Base-by-base conservation (phyloP, 2,888 invertebrate species). In the Eucera pruinosa region DNA sequence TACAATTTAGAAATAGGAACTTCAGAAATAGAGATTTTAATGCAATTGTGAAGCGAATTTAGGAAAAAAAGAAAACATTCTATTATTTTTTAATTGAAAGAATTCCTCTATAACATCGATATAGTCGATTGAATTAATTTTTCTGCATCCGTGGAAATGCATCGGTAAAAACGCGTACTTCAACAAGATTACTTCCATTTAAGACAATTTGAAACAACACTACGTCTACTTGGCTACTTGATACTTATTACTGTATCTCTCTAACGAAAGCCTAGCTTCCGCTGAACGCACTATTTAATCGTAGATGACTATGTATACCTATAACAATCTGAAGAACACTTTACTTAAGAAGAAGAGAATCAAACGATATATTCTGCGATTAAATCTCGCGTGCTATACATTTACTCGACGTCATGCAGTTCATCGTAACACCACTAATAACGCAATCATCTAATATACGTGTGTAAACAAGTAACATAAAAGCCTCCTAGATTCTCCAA, bases 401-500 rank as follows among this genome's bases (percentile, higher is more conserved):
- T 55, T 78, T 76, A 76, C 64, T 72, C 78, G 45, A 68, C 67
- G 33, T 73, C 84, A 84, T 84, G 84, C 84, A 84, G 60, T 77
- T 72, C 68, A 65, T 74, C 69, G 57, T 78, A 55, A 86, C 72
- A 86, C 68, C 82, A 81, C 70, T 81, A 78, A 83, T 80, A n/a
- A 83, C 71, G 75, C 85, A 86, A 61, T 84, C 81, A 83, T 62
- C 83, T 86, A 85, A 82, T 79, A 76, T 75, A 73, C 73, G 61
- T 77, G 73, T n/a, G n/a, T 60, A 73, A 80, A 80, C 50, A 82
- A 73, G 52, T 58, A 74, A 71, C n/a, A 58, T 41, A 60, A 67
- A 85, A 85, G 85, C 83, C 61, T 75, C 30, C 68, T 67, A 67
- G 33, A 57, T 69, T 68, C 33, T 70, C n/a, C 81, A 79, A 77